Base-by-base conservation (phyloP, 2,888 invertebrate genomes). In the Pemphredon lugubris region DNA sequence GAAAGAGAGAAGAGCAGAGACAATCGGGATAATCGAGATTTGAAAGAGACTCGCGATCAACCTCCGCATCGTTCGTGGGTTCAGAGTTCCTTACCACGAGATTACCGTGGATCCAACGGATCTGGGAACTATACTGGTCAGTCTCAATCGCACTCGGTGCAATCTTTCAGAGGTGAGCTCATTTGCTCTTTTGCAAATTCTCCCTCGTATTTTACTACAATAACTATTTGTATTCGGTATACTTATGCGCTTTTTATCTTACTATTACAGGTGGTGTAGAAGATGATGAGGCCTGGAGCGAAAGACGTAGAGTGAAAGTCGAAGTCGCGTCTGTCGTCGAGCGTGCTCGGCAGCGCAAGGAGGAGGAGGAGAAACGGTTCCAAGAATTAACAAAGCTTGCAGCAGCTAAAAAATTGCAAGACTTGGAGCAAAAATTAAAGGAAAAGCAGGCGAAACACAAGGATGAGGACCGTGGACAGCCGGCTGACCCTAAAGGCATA, bases 341-440 rank as follows among this genome's bases (percentile, higher is more conserved):
- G 79, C 92, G 96, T 23, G 97, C 96, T 0, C 94, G 95, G 59
- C 95, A 95, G 86, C 93, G 96, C 23, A 95, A 96, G 82, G 96
- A 97, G 85, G 96, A 97, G 85, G 97, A 97, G 86, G 97, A 97
- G 85, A 94, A 96, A 72, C 92, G 95, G 40, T 94, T 92, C 82
- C 92, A 92, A 81, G 93, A 94, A 84, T 91, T 92, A 11, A 93
- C 93, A 80, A 92, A 90, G 88, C 90, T 91, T 78, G 91, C 91
- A 6, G 92, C 93, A 18, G 92, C 92, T 39, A 94, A 94, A 81
- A 95, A 95, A 83, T 88, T 94, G 60, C 93, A 93, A 83, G 93
- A 93, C 83, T 89, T 95, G 2, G 94, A 95, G 83, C 93, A 94
- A 86, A 93, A 94, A 84, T 89, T 93, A 71, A 92, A 92, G 71